A percentile compares a stretch with the other conserved stretches of the same genome.
These are phyloP conservation scores for Aptenodytes patagonicus DNA, from an alignment of 2,113 vertebrate species.

Conservation along the genomic window DNA sequence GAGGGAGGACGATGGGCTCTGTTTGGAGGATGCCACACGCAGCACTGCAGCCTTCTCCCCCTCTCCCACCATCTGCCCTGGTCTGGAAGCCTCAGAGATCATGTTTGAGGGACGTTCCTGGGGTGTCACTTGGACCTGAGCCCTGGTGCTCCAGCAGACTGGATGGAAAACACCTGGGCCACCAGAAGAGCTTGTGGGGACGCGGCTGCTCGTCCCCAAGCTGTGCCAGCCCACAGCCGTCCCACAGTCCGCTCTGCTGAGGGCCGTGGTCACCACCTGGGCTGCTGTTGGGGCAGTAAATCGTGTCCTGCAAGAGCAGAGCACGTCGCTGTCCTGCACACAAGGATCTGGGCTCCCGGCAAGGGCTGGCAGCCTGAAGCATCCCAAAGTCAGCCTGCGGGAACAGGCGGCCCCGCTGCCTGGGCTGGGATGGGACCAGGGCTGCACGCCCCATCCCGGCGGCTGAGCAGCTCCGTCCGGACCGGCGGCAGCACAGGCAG, in stretches of 20 bases:
- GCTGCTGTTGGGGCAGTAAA: background rate
- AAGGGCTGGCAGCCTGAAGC: background rate
- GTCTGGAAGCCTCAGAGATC: background rate
- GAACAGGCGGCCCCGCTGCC: background rate
- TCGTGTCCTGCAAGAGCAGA: background rate
- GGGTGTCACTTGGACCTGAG: background rate
- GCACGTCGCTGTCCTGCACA: accelerated
- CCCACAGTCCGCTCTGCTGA: background rate
- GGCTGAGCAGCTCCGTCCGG: background rate
- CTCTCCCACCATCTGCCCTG: accelerated
- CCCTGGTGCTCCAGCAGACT: no score
- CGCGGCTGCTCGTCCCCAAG: accelerated
- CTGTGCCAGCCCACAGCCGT: background rate
- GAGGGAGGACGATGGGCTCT: background rate
- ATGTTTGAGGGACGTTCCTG: accelerated
- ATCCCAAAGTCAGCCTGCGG: background rate
- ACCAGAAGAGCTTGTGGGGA: background rate
- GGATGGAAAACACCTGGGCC: background rate
- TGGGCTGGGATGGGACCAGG: background rate
- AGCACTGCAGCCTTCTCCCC: background rate
- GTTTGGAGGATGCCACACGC: accelerated
- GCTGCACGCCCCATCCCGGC: background rate
- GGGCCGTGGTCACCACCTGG: accelerated
- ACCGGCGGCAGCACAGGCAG: background rate
- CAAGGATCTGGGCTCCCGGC: background rate